A percentile compares a stretch with the other conserved stretches of the same genome.
Evolutionary conservation across 2,888 invertebrate genomes (phyloP).

Genomic region (Actias luna): DNA sequence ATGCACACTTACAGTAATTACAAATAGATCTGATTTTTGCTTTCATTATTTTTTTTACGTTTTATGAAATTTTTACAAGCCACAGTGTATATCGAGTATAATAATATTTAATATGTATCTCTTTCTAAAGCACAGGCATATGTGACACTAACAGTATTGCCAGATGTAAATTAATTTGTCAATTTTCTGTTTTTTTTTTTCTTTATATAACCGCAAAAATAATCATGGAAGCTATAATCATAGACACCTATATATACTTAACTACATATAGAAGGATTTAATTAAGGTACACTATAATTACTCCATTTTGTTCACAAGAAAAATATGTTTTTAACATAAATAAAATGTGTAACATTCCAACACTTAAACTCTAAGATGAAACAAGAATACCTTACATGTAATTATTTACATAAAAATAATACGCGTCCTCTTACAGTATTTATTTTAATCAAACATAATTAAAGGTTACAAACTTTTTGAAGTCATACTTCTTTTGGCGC

Average conservation of each 20-base stretch:
- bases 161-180: not conserved
- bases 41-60: not conserved
- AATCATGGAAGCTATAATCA: not conserved
- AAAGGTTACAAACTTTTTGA: conserved; percentile 2
- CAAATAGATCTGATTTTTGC: not conserved
- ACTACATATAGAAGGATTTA: not conserved
- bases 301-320: conserved; percentile 16
- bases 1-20: conserved; percentile 1
- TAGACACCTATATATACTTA: not conserved
- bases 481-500: no score
- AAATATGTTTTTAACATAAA: conserved; percentile 49
- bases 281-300: conserved; percentile 13
- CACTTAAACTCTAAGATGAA: conserved; percentile 60
- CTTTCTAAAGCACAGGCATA: not conserved
- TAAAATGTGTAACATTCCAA: conserved; percentile 68
- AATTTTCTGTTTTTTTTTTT: not conserved
- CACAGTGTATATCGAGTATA: not conserved
- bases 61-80: not conserved
- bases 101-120: not conserved
- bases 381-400: conserved; percentile 50
- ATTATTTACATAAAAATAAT: conserved; percentile 54
- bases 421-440: conserved; percentile 28
- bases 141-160: not conserved
- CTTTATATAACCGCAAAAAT: not conserved
- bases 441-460: conserved; percentile 13